Conservation (phyloP, 2,113 vertebrate genomes). For the Bufo bufo region DNA sequence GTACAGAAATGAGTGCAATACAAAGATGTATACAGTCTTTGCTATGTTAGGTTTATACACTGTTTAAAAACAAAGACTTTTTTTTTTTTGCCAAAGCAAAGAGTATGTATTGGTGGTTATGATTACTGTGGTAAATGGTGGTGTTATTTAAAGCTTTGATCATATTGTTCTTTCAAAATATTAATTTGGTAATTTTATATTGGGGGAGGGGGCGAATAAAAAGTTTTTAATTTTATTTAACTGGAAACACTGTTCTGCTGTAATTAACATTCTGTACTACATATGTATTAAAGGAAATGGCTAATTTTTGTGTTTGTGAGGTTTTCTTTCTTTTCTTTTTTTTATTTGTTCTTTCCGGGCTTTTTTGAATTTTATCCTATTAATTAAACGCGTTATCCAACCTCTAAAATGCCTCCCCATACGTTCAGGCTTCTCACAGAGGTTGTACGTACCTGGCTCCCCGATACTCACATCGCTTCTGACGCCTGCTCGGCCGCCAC, state of each 20-base stretch:
- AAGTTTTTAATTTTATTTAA: slow-evolving; percentile 94
- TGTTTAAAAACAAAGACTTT: slow-evolving; percentile 72
- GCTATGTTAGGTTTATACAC: slow-evolving; percentile 89
- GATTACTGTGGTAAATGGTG: slow-evolving; percentile 80
- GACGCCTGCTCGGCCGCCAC: no score
- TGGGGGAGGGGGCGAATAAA: slow-evolving; percentile 74
- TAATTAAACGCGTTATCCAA: no score
- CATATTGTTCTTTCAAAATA: slow-evolving; percentile 86
- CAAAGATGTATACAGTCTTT: slow-evolving; percentile 88
- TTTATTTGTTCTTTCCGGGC: background rate
- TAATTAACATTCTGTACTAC: slow-evolving; percentile 88
- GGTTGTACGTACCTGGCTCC: no score
- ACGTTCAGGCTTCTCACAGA: no score
- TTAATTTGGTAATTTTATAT: slow-evolving; percentile 93
- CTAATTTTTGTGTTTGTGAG: slow-evolving; percentile 71
- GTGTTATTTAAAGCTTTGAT: slow-evolving; percentile 87
- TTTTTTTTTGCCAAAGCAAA: slow-evolving; percentile 90
- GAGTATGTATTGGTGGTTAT: slow-evolving; percentile 77
- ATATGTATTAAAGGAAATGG: slow-evolving; percentile 89
- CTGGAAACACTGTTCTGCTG: slow-evolving; percentile 93
- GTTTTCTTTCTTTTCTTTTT: background rate
- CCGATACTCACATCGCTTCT: no score
- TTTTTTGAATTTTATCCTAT: no score
- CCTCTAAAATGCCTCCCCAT: no score
- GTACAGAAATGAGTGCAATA: slow-evolving; percentile 95